Evolutionary conservation across 2,888 invertebrate species (phyloP).

Genomic region (Sinopyrophorus schimmeli): DNA sequence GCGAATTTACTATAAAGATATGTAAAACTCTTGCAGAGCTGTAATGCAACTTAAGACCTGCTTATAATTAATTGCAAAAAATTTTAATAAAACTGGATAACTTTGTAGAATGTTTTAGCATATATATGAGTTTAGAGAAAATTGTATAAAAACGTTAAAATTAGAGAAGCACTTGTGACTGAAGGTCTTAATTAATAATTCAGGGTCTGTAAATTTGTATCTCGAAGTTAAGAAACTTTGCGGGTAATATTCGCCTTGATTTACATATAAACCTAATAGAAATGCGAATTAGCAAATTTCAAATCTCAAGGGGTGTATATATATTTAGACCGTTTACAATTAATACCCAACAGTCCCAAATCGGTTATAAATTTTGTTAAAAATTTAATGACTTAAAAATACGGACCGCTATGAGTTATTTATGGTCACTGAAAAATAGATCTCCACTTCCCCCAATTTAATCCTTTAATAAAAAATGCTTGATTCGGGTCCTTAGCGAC

Average conservation of each 20-base stretch:
- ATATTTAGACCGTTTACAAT: conserved; percentile 34
- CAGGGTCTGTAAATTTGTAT: conserved; percentile 27
- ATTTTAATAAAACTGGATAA: too few relatives aligned
- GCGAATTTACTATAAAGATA: too few relatives aligned
- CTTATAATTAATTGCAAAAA: too few relatives aligned
- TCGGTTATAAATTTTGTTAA: conserved; percentile 28
- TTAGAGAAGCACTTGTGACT: conserved; percentile 20
- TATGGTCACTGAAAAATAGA: conserved; percentile 22
- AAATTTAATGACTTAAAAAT: too few relatives aligned
- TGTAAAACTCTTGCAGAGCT: too few relatives aligned
- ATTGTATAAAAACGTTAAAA: conserved; percentile 14
- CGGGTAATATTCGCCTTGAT: conserved; percentile 32
- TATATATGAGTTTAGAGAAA: conserved; percentile 6
- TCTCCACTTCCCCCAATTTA: too few relatives aligned
- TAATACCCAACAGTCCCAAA: conserved; percentile 32
- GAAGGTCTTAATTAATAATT: conserved; percentile 27
- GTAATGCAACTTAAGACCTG: too few relatives aligned
- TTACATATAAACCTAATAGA: conserved; percentile 41
- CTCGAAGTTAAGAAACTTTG: conserved; percentile 28
- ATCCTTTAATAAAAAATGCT: too few relatives aligned
- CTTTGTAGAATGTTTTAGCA: too few relatives aligned
- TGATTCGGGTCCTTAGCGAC: too few relatives aligned
- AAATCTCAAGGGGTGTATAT: conserved; percentile 32
- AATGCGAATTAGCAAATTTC: conserved; percentile 38
- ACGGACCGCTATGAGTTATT: conserved; percentile 19